Evolutionary conservation across 2,113 vertebrate species (phyloP).

Genomic region (Labeo catla): DNA sequence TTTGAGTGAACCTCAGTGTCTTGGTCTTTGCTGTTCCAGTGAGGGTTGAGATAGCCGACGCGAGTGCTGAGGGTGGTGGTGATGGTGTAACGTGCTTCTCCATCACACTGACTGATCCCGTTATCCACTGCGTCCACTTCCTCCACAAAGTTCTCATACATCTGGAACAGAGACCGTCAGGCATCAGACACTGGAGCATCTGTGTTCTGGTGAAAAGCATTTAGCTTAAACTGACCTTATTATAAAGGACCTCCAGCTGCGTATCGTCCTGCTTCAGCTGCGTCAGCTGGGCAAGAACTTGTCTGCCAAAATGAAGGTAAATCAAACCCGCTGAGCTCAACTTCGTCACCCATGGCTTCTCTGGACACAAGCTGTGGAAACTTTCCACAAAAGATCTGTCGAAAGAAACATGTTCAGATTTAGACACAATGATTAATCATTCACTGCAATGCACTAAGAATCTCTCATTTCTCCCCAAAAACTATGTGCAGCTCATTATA

Average conservation of each 20-base stretch:
- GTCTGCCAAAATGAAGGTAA: conserved; percentile 88
- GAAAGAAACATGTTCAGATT: not conserved
- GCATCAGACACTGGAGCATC: not conserved
- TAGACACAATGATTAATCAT: not conserved
- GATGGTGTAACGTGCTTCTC: conserved; percentile 84
- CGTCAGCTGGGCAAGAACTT: conserved; percentile 80
- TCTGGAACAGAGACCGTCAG: conserved; percentile 66
- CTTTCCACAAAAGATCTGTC: conserved; percentile 83
- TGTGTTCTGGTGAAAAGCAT: not conserved
- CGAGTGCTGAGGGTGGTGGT: conserved; percentile 86
- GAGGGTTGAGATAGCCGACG: conserved; percentile 87
- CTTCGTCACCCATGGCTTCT: conserved; percentile 91
- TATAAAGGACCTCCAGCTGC: conserved; percentile 80
- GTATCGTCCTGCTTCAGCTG: conserved; percentile 75
- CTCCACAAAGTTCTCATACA: conserved; percentile 95
- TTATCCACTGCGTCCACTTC: conserved; percentile 95
- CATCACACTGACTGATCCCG: conserved; percentile 86
- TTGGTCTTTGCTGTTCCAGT: conserved; percentile 88
- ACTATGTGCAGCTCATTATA: too few species aligned
- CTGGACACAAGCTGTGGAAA: conserved; percentile 84
- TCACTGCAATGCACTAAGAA: not conserved
- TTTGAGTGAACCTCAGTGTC: conserved; percentile 77
- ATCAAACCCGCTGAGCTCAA: conserved; percentile 93
- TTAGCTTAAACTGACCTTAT: conserved; percentile 79
- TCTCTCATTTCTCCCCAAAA: too few species aligned